These are phyloP conservation scores for Perizoma flavofasciatum DNA, from an alignment of 2,888 invertebrate genomes.

Conservation along the genomic window DNA sequence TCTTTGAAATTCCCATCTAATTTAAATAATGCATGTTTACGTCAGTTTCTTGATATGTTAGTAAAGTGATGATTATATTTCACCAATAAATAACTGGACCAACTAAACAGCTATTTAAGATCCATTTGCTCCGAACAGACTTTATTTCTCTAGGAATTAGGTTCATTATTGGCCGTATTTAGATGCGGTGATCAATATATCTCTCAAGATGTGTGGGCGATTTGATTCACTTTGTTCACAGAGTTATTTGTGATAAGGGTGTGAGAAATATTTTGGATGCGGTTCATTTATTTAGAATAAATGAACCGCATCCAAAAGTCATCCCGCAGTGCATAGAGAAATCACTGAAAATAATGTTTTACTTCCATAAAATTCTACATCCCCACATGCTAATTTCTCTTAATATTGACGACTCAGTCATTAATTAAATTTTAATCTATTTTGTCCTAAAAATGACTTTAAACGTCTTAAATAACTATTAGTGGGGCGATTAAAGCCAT, in stretches of 20 bases:
- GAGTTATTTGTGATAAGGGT: constrained; percentile 40
- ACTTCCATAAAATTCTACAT: no score
- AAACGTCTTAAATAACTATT: no score
- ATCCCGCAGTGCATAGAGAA: no score
- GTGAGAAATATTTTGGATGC: constrained; percentile 31
- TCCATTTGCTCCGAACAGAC: constrained; percentile 8
- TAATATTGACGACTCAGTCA: no score
- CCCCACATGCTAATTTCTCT: no score
- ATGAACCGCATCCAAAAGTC: no score
- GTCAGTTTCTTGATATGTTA: constrained; percentile 2
- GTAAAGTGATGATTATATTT: constrained; percentile 8
- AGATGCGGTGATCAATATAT: constrained; percentile 19
- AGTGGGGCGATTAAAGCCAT: no score
- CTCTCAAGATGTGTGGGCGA: constrained; percentile 44
- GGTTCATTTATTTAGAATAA: neutral
- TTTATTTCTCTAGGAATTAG: constrained; percentile 13
- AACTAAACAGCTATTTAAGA: constrained; percentile 6
- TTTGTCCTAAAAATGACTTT: no score
- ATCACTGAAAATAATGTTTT: no score
- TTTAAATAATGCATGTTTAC: constrained; percentile 25
- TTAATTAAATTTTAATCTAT: no score
- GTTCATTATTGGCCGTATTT: constrained; percentile 15
- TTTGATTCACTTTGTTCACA: constrained; percentile 51
- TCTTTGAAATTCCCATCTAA: constrained; percentile 14
- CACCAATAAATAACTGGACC: constrained; percentile 13